Percentiles rank a stretch among this genome's conserved stretches.
Evolutionary conservation across 2,113 vertebrate species (phyloP).

Genomic region (Dermatemys mawii): DNA sequence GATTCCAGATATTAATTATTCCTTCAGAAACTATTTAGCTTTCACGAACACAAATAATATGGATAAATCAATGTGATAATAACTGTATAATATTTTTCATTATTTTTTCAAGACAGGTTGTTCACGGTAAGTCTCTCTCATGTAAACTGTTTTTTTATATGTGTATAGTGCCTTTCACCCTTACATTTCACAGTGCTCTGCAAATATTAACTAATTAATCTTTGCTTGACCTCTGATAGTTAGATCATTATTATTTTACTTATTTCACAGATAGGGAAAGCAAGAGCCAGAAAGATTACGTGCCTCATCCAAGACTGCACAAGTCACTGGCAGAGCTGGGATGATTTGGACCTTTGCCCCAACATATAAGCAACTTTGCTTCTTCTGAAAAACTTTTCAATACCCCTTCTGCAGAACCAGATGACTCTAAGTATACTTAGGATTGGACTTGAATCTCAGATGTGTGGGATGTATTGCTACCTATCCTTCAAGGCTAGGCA

Average conservation of each 20-base stretch:
- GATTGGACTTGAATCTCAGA: conserved; percentile 36
- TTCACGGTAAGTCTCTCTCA: background rate
- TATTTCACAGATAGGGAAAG: conserved; percentile 8
- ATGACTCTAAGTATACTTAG: background rate
- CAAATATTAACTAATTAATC: conserved; percentile 22
- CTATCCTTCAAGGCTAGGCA: conserved; percentile 43
- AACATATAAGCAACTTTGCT: background rate
- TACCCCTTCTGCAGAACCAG: background rate
- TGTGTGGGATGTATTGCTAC: conserved; percentile 41
- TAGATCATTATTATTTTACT: conserved; percentile 13
- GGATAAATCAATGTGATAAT: background rate
- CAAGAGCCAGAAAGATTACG: background rate
- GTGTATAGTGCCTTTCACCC: background rate
- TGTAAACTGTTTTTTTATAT: background rate
- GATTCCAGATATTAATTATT: conserved; percentile 15
- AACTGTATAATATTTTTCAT: background rate
- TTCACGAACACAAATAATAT: background rate
- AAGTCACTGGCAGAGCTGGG: background rate
- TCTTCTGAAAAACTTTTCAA: conserved; percentile 33
- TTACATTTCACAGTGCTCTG: background rate
- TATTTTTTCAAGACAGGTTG: background rate
- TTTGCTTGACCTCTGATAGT: background rate
- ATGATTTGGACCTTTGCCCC: background rate
- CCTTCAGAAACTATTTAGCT: background rate
- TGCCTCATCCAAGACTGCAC: conserved; percentile 12